phyloP scores from a whole-genome alignment of 1,140 invertebrate species.

The Drosophila tsacasi region DNA sequence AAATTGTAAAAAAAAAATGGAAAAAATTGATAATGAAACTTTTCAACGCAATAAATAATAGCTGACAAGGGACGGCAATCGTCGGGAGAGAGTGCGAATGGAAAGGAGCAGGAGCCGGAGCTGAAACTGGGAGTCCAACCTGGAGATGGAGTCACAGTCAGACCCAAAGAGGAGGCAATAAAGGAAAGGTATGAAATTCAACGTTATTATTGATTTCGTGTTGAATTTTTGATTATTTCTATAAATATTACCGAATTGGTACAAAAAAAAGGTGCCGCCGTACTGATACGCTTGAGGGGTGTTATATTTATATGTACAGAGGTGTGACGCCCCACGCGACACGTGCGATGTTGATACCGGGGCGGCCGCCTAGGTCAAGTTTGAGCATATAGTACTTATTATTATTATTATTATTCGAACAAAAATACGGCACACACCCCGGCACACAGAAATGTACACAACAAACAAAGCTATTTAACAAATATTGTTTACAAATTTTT shows the following conservation, averaged over 20 bases:
- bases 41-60: slow-evolving; percentile 82
- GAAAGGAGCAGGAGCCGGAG: not conserved
- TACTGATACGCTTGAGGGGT: slow-evolving; percentile 3
- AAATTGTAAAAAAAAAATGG: slow-evolving; percentile 59
- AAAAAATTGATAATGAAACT: slow-evolving; percentile 78
- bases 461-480: not conserved
- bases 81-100: slow-evolving; percentile 8
- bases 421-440: slow-evolving; percentile 34
- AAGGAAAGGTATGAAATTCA: slow-evolving; percentile 58
- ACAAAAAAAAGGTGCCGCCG: slow-evolving; percentile 17
- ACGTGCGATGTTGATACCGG: slow-evolving; percentile 71
- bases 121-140: not conserved
- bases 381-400: slow-evolving; percentile 39
- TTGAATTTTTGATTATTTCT: slow-evolving; percentile 80
- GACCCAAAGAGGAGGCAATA: slow-evolving; percentile 37
- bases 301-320: slow-evolving; percentile 4
- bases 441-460: slow-evolving; percentile 13
- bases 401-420: slow-evolving; percentile 32
- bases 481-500: not conserved
- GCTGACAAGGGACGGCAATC: slow-evolving; percentile 35
- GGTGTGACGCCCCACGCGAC: slow-evolving; percentile 38
- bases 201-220: slow-evolving; percentile 77
- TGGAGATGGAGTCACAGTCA: not conserved
- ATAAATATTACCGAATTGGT: slow-evolving; percentile 61
- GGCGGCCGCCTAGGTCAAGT: slow-evolving; percentile 66